These are phyloP conservation scores for Pseudomugil gertrudae DNA, from an alignment of 2,797 vertebrate species.

Conservation along the genomic window DNA sequence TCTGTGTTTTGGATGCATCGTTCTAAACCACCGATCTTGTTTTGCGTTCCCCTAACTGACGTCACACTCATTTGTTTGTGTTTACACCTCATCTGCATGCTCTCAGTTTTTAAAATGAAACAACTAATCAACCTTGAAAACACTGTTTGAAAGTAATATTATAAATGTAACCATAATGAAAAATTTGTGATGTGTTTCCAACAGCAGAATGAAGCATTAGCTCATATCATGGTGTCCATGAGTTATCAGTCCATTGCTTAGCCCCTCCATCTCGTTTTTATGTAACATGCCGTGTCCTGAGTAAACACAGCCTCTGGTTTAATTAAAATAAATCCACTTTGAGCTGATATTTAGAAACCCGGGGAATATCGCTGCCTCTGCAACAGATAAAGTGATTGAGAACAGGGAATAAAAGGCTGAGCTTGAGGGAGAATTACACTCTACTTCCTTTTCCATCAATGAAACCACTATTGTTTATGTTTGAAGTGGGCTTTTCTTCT, in stretches of 20 bases:
- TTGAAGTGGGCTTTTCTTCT: constrained; percentile 70
- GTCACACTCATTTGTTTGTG: constrained; percentile 45
- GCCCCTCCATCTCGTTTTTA: constrained; percentile 55
- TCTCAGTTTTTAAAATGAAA: constrained; percentile 38
- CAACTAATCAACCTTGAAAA: constrained; percentile 42
- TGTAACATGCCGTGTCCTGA: constrained; percentile 65
- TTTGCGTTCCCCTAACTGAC: constrained; percentile 28
- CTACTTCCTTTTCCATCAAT: constrained; percentile 73
- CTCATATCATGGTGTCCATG: constrained; percentile 45
- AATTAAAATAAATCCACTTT: constrained; percentile 86
- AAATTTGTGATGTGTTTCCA: constrained; percentile 37
- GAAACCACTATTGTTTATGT: constrained; percentile 77
- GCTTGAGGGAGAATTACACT: constrained; percentile 66
- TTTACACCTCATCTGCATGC: constrained; percentile 41
- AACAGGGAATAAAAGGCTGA: constrained; percentile 61
- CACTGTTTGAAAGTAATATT: constrained; percentile 44
- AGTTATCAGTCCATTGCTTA: constrained; percentile 52
- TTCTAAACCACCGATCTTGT: constrained; percentile 37
- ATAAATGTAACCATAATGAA: constrained; percentile 55
- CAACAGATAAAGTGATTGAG: constrained; percentile 77
- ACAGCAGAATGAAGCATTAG: constrained; percentile 42
- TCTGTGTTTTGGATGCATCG: constrained; percentile 13
- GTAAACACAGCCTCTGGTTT: constrained; percentile 78
- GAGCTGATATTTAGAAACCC: constrained; percentile 78
- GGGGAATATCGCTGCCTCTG: constrained; percentile 50